These are phyloP conservation scores for Plusia festucae DNA, from an alignment of 2,888 invertebrate species.

Conservation along the genomic window DNA sequence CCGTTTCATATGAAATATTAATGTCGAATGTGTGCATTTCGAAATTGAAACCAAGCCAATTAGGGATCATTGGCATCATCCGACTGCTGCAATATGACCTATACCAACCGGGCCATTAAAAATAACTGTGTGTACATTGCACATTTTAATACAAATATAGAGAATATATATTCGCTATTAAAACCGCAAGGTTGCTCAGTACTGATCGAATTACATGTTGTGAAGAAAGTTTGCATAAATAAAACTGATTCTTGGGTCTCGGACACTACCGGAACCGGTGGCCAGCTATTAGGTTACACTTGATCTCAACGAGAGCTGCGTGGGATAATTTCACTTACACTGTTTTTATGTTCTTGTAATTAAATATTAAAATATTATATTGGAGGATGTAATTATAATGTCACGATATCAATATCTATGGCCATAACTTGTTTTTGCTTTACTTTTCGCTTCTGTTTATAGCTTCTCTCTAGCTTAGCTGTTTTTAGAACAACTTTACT, in stretches of 20 bases:
- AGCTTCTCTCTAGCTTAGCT: too few species aligned
- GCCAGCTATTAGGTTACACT: constrained; percentile 60
- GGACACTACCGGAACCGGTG: constrained; percentile 61
- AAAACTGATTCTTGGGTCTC: constrained; percentile 56
- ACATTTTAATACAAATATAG: constrained; percentile 17
- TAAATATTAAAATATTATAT: not conserved
- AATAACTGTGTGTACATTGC: constrained; percentile 18
- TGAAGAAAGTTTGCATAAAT: constrained; percentile 66
- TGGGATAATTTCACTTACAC: constrained; percentile 62
- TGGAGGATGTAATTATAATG: not conserved
- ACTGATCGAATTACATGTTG: constrained; percentile 55
- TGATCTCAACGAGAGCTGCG: constrained; percentile 60
- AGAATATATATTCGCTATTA: constrained; percentile 20
- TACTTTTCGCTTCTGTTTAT: too few species aligned
- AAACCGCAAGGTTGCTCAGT: constrained; percentile 39
- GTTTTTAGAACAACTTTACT: too few species aligned
- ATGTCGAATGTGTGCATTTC: constrained; percentile 44
- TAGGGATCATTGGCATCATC: constrained; percentile 50
- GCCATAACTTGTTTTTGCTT: too few species aligned
- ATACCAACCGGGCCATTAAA: constrained; percentile 9
- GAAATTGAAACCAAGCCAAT: constrained; percentile 57
- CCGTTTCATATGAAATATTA: constrained; percentile 44
- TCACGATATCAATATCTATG: too few species aligned
- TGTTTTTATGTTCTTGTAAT: not conserved
- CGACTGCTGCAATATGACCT: constrained; percentile 22